Evolutionary conservation across 2,888 invertebrate species (phyloP), one percentile per base, ranked within the genome.

Genomic region (Suillia variegata): DNA sequence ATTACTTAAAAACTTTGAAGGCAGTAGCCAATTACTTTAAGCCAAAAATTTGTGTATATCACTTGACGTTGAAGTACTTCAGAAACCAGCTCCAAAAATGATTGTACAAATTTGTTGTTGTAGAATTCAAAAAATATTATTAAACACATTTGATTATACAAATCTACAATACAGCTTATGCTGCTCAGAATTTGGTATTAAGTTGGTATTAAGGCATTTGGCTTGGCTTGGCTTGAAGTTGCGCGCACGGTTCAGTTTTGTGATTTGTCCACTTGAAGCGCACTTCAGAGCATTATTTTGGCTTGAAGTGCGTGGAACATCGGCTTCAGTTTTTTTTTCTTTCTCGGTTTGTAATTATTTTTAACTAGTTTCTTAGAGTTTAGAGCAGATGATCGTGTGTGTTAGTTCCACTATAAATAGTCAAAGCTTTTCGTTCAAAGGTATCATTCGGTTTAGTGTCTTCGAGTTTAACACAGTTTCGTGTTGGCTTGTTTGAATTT

Each of bases 351-450:
- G 5, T 26, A 26, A 26, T 26, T 26, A 26, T 26, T 26, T 26
- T 26, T 26, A 26, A 26, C 5, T 26, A 26, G 10, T 26, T 10
- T 26, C 26, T n/a, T n/a, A 31, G 6, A 12, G 31, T 31, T 31
- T 6, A 31, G 21, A 10, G 48, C 48, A 48, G 22, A 52, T 21
- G 21, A 53, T n/a, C 53, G 12, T 34, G 56, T 64, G 61, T 54
- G 26, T n/a, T n/a, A n/a, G n/a, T n/a, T n/a, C n/a, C n/a, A 57
- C 68, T 78, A 77, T 77, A 78, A 77, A 77, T 75, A 72, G 62
- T 58, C 59, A 57, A 54, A 54, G 58, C 63, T 45, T 67, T 65
- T 65, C 61, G 54, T 62, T 65, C 57, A 62, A 68, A 66, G 64
- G 54, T 65, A 78, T 75, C 76, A 77, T 71, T 78, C 71, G 70